Base-by-base conservation (phyloP, 2,797 vertebrate species). In the Etheostoma nigrum region DNA sequence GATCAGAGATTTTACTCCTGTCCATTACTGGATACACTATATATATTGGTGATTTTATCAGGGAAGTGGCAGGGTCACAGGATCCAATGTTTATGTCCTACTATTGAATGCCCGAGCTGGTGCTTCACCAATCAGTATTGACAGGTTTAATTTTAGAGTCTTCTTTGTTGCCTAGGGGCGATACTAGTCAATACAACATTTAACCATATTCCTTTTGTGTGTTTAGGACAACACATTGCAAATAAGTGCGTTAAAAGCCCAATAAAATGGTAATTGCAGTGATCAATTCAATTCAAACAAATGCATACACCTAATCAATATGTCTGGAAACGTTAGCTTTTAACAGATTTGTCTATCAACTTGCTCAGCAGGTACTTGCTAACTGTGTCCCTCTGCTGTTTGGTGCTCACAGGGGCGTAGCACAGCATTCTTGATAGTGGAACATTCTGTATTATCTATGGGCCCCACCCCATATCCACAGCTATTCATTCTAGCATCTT, bases 21-120 rank as follows among this genome's bases (percentile, higher is more conserved):
- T 72, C 66, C 60, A 68, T 73, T 84, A 62, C 6, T 58, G 59
- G 5, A 62, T 66, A 74, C 80, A 45, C 57, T 40, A 48, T 82
- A 75, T 70, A 57, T 75, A 86, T 83, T 13, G 1, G 11, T 19
- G 51, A 66, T 53, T 68, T 58, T 3, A 13, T 18, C 7, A 16
- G 69, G 65, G 62, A 76, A 72, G 51, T 12, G 13, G 18, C 4
- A 36, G 18, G 42, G 55, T 79, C 44, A 51, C 1, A 55, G 21
- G 21, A 48, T 33, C 23, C 5, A 1, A 19, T 63, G 73, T 60
- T 48, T 62, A 33, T n/a, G 23, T 44, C 4, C 4, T 16, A n/a
- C 11, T 42, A 67, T 61, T 67, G 67, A 61, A 27, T 18, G 51
- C 54, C 23, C 52, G 19, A 59, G 23, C 36, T 40, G 6, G 0